Conservation (phyloP, 2,888 invertebrate species). For the Drosophila nr. fundita region DNA sequence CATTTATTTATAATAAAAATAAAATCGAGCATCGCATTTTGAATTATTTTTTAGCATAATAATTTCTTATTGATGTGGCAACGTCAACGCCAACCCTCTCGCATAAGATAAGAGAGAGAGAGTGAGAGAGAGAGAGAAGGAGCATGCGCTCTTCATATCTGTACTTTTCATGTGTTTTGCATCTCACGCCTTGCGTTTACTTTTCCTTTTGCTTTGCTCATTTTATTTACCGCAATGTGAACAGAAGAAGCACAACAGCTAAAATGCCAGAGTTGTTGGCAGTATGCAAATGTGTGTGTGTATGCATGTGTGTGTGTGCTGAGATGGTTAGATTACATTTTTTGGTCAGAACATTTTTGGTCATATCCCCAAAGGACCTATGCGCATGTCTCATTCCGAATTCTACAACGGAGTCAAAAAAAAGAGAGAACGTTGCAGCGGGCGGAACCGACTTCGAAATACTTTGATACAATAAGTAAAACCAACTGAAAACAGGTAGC, state of each 20-base stretch:
- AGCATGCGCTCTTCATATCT: constrained; percentile 6
- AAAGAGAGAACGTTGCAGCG: neutral
- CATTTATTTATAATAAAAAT: neutral
- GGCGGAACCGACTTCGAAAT: neutral
- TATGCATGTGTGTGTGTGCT: neutral
- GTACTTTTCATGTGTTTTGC: neutral
- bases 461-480: neutral
- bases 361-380: neutral
- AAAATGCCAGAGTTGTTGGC: neutral
- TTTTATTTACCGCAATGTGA: neutral
- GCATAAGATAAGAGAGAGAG: neutral
- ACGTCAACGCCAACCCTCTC: neutral
- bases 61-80: constrained; percentile 13
- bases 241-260: neutral
- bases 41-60: neutral
- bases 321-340: neutral
- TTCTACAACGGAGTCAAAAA: neutral
- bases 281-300: neutral
- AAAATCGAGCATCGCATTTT: neutral
- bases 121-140: neutral
- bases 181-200: neutral
- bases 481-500: neutral
- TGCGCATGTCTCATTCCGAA: neutral
- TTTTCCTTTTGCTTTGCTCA: neutral
- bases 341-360: neutral